These are phyloP conservation scores for Xanthia togata DNA, from an alignment of 2,888 invertebrate species.

Conservation along the genomic window DNA sequence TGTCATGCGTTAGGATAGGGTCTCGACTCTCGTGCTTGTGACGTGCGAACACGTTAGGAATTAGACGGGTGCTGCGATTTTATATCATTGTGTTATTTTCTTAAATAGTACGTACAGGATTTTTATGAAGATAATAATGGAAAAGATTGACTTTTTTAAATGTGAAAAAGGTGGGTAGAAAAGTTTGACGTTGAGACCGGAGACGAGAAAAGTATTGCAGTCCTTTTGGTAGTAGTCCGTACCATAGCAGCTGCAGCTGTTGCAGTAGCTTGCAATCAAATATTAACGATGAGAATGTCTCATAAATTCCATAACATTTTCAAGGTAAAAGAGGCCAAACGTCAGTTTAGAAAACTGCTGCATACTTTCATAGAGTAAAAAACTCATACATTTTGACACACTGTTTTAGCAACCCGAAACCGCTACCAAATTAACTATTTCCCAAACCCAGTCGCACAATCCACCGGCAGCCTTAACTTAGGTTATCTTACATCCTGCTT, in stretches of 20 bases:
- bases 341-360: neutral
- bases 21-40: conserved; percentile 71
- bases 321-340: neutral
- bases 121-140: neutral
- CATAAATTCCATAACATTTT: neutral
- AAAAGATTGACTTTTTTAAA: neutral
- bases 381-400: no score
- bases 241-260: neutral
- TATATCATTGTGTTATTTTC: neutral
- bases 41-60: conserved; percentile 71
- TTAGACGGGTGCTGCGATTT: conserved; percentile 31
- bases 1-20: conserved; percentile 77
- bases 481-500: conserved; percentile 70
- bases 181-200: neutral
- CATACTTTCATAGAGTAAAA: neutral
- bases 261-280: neutral
- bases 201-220: neutral
- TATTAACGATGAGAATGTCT: neutral
- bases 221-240: neutral
- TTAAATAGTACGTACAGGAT: fast-evolving
- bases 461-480: conserved; percentile 56
- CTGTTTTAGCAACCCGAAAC: neutral
- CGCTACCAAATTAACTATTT: neutral
- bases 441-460: conserved; percentile 15
- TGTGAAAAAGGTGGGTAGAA: neutral